These are phyloP conservation scores for Drosophila ohnishii DNA, from an alignment of 1,140 invertebrate species.

Conservation along the genomic window DNA sequence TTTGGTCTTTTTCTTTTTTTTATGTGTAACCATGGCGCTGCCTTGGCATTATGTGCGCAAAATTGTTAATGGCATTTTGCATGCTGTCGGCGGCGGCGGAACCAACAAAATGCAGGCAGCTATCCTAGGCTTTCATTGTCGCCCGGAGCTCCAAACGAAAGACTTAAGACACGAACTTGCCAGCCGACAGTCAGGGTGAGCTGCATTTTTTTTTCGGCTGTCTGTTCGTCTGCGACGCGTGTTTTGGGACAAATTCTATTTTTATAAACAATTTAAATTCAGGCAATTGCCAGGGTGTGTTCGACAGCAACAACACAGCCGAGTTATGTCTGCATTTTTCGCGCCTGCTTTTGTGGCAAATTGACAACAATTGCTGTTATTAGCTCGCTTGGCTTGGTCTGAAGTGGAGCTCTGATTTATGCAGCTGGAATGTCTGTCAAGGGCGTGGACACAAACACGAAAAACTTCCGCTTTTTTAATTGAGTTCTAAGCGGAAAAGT, in stretches of 20 bases:
- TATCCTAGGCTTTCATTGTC: conserved; percentile 73
- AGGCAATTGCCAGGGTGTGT: conserved; percentile 79
- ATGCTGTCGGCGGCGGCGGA: conserved; percentile 36
- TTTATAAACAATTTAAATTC: conserved; percentile 81
- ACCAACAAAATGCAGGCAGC: conserved; percentile 61
- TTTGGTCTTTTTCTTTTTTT: conserved; percentile 26
- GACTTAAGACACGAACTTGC: conserved; percentile 78
- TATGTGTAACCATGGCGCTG: conserved; percentile 5
- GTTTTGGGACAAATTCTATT: conserved; percentile 81
- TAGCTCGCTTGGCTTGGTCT: conserved; percentile 32
- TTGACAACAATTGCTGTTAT: conserved; percentile 81
- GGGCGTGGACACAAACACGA: conserved; percentile 55
- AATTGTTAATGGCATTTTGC: conserved; percentile 71
- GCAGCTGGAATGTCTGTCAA: conserved; percentile 74
- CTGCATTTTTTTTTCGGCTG: conserved; percentile 54
- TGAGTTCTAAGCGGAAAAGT: conserved; percentile 54
- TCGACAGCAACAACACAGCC: conserved; percentile 26
- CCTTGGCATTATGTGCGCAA: conserved; percentile 61
- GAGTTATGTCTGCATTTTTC: conserved; percentile 78
- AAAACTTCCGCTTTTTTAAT: conserved; percentile 70
- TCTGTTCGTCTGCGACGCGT: conserved; percentile 47
- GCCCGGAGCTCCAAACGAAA: conserved; percentile 61
- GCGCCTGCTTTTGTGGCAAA: conserved; percentile 80
- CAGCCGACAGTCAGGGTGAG: conserved; percentile 31
- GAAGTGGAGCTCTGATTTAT: conserved; percentile 62